Base-by-base conservation (phyloP, 2,113 vertebrate genomes). In the Anguilla japonica region DNA sequence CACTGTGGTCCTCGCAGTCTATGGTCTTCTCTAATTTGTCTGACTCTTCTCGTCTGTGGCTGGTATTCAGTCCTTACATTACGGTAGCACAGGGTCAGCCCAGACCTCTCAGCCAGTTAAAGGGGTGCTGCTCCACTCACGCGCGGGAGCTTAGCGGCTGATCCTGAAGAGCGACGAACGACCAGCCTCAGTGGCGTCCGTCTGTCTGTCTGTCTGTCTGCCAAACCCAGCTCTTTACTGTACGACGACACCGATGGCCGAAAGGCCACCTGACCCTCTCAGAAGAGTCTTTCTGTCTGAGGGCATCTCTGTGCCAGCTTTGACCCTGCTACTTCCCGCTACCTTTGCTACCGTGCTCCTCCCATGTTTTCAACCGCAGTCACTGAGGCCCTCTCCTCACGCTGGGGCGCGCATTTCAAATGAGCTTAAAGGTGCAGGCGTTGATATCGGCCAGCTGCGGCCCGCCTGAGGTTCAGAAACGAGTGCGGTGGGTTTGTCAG, bases 41-140 rank as follows among this genome's bases (percentile, higher is more conserved):
- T 90, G 86, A 87, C 82, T 26, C 71, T 85, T 82, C 57, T 60
- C 15, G 26, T 87, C 86, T 88, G 85, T 91, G 83, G 86, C 88
- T 79, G 75, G 22, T 89, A 91, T 92, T 82, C 89, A 93, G 91
- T 90, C 91, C 50, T 88, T 88, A 84, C 88, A 34, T 34, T 34
- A 34, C 84, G 56, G n/a, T 85, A 50, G 79, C 11, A 0, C 60
- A 50, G 1, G 87, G 63, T 87, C 75, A 89, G 71, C 81, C 83
- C 75, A 88, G 89, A 60, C 83, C 88, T 56, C 84, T 85, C 11
- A 18, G 60, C 89, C 87, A 81, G 56, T 88, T 87, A 56, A 71
- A 79, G 86, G 83, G 90, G 85, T 79, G 85, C 78, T 89, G 60
- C 86, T 75, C 71, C 16, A 79, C 87, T 81, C 83, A 90, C 87